Base-by-base conservation (phyloP, 2,113 vertebrate genomes). In the Rhizomys pruinosus region DNA sequence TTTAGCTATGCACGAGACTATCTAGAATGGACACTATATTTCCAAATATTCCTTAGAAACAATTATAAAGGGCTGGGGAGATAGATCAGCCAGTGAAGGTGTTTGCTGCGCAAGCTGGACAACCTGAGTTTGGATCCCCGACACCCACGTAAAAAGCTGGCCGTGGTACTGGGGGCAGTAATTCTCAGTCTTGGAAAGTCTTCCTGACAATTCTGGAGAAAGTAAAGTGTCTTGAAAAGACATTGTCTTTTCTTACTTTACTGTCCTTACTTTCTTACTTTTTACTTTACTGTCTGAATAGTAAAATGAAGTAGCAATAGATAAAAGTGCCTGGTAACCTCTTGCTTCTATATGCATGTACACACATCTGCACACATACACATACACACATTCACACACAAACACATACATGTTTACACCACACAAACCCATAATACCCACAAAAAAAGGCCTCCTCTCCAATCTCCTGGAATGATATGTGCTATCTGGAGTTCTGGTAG, bases 21-120 rank as follows among this genome's bases (percentile, higher is more conserved):
- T n/a, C 82, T 87, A 44, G 59, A 92, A 80, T 59, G 80, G 84
- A 95, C 59, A 47, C 34, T 42, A 0, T 23, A 76, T 52, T 59
- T 89, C 66, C 32, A 61, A 82, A 57, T 1, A 17, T 61, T 89
- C 61, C 80, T 89, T 90, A 52, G 84, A 57, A 81, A 5, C 34
- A 72, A 92, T 7, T 15, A 7, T 34, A 57, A 57, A 78, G 52
- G 52, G 76, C 52, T 27, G 11, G 32, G 47, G 34, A 57, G 34
- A 23, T n/a, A 20, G 52, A 32, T 37, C 13, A 17, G 57, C 57
- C 52, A 78, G 52, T 57, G 32, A 78, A n/a, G 19, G 6, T 23
- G 19, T 11, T 59, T 15, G 77, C 52, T n/a, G 13, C 15, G 47
- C 77, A 25, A 3, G 2, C 78, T 59, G 44, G 42, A 76, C 27